A percentile compares a stretch with the other conserved stretches of the same genome.
phyloP scores from a whole-genome alignment of 2,797 vertebrate species.

The Lacerta viridis region DNA sequence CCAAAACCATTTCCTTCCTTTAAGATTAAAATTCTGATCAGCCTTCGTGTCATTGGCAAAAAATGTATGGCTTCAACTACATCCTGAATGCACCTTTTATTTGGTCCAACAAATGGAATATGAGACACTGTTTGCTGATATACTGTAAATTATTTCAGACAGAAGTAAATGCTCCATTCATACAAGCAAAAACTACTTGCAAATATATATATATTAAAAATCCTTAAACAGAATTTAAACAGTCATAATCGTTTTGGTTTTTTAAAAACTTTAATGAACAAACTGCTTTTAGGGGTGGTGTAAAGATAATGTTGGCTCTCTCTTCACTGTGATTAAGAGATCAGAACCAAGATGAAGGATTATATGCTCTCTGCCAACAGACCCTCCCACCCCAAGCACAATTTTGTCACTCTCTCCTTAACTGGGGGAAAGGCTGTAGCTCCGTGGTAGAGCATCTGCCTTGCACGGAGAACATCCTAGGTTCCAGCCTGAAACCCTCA shows the following conservation, averaged over 20 bases:
- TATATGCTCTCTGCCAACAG: too few relatives aligned
- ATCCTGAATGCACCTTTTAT: conserved; percentile 39
- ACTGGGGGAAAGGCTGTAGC: too few relatives aligned
- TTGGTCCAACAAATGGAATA: conserved; percentile 47
- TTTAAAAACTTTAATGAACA: neutral
- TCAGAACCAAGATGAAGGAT: neutral
- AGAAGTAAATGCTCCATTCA: neutral
- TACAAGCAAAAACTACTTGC: neutral
- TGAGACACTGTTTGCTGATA: conserved; percentile 17
- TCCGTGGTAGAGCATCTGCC: too few relatives aligned
- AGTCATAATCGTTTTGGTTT: conserved; percentile 28
- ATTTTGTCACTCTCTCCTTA: neutral
- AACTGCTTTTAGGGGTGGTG: neutral
- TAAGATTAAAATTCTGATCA: conserved; percentile 67
- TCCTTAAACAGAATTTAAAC: conserved; percentile 10
- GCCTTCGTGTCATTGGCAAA: conserved; percentile 61
- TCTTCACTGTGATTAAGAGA: neutral
- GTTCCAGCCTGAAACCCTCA: too few relatives aligned
- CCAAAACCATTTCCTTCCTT: conserved; percentile 73
- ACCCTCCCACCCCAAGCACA: neutral
- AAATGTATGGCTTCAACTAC: conserved; percentile 46
- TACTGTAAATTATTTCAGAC: neutral
- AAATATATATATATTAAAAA: neutral
- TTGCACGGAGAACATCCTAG: too few relatives aligned
- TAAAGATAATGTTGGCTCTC: neutral